Base-by-base conservation (phyloP, 2,888 invertebrate species). In the Andrena praecox region DNA sequence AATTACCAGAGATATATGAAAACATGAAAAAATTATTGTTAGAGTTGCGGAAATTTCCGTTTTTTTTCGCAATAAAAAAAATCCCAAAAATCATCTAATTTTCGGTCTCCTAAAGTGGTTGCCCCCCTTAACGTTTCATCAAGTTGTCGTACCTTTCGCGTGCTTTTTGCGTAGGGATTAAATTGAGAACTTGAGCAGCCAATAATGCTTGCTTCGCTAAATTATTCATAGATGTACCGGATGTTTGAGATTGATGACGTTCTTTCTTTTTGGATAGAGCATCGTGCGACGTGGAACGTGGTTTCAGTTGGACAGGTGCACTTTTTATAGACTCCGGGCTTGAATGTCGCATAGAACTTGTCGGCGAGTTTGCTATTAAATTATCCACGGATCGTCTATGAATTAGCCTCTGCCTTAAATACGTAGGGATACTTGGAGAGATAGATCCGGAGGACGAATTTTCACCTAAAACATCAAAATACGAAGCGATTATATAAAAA, bases 161-260 rank as follows among this genome's bases (percentile, higher is more conserved):
- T 35, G 97, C 98, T 93, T 97, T 97, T 87, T 96, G 96, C 1
- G 97, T 97, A 29, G 98, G 97, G 92, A 98, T 97, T 82, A 97
- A 95, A 93, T 97, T 96, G 80, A 97, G 94, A 79, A 97, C 97
- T 94, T 97, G 97, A 82, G 97, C 97, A 59, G 97, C 97, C 91
- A 97, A 95, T 86, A 97, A 94, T 35, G 97, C 96, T 91, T 97
- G 96, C 85, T 96, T 95, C 50, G 96, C 97, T 91, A 97, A 95
- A 93, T 96, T 96, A 91, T 96, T 96, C 90, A 96, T 96, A 31
- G 94, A 94, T 16, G 92, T 91, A 12, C 91, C 91, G 62, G 92
- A 91, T n/a, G 82, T 82, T 77, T 91, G 90, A 33, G 84, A 86
- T n/a, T 89, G 83, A 24, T 87, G 84, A 62, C 90, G 90, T 20